These are phyloP conservation scores for Clivina fossor DNA, from an alignment of 2,888 invertebrate genomes.

Conservation along the genomic window DNA sequence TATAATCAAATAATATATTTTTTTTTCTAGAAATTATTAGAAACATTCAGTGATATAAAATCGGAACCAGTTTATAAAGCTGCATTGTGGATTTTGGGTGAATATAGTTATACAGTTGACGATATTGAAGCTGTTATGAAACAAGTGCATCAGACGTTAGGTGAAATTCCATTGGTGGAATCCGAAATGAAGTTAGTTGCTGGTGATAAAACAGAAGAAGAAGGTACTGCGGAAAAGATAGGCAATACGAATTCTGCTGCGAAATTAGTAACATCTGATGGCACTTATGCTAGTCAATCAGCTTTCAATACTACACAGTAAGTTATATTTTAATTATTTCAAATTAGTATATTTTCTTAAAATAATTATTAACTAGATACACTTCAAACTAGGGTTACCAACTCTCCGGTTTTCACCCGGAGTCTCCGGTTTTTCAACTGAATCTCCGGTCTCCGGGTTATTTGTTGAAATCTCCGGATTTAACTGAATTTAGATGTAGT, in stretches of 20 bases:
- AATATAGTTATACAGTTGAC: constrained; percentile 80
- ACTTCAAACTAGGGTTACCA: no score
- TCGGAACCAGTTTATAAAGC: constrained; percentile 91
- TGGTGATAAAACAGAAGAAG: constrained; percentile 67
- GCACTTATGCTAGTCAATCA: constrained; percentile 98
- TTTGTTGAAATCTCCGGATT: no score
- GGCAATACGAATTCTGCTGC: constrained; percentile 50
- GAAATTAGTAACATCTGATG: constrained; percentile 94
- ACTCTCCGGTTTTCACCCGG: no score
- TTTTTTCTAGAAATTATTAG: constrained; percentile 62
- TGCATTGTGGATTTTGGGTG: constrained; percentile 96
- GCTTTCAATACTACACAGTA: constrained; percentile 84
- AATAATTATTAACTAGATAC: no score
- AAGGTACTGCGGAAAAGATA: constrained; percentile 46
- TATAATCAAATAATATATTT: background rate
- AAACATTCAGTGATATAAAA: constrained; percentile 83
- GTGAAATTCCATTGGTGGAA: constrained; percentile 68
- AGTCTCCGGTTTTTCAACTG: no score
- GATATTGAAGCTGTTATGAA: constrained; percentile 81
- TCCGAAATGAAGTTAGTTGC: constrained; percentile 70
- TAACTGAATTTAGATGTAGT: no score
- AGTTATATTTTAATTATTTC: constrained; percentile 48
- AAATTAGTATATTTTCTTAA: background rate
- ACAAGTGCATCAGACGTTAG: constrained; percentile 72
- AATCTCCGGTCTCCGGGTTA: no score